Evolutionary conservation across 2,888 invertebrate species (phyloP).

Genomic region (Terebella lapidaria): DNA sequence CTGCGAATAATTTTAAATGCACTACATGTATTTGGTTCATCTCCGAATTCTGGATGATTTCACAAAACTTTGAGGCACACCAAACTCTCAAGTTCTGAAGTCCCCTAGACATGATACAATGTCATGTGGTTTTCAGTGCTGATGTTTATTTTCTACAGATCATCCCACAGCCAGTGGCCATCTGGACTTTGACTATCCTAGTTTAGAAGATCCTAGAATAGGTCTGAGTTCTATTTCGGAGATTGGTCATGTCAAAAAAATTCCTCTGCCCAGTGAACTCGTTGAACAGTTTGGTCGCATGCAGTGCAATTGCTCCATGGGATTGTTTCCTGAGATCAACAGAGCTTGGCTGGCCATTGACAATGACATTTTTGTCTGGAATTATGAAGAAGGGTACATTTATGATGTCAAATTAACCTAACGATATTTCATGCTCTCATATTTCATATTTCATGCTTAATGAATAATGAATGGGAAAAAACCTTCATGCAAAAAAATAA

Average conservation of each 20-base stretch:
- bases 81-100: no score
- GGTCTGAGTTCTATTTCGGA: conserved; percentile 66
- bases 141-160: conserved; percentile 39
- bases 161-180: conserved; percentile 83
- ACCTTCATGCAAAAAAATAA: no score
- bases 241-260: conserved; percentile 66
- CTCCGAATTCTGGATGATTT: no score
- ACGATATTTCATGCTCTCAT: no score
- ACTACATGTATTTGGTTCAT: neutral
- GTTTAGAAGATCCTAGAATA: conserved; percentile 65
- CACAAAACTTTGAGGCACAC: no score
- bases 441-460: no score
- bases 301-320: conserved; percentile 95
- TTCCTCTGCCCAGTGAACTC: conserved; percentile 87
- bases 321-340: conserved; percentile 90
- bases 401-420: no score
- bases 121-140: no score
- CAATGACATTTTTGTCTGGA: conserved; percentile 96
- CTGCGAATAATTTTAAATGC: no score
- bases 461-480: no score
- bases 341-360: conserved; percentile 97
- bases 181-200: conserved; percentile 84
- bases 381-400: conserved; percentile 76
- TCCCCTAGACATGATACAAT: no score
- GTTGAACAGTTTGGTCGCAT: conserved; percentile 95